phyloP scores from a whole-genome alignment of 1,140 invertebrate species.

The Proctacanthus coquilletti region DNA sequence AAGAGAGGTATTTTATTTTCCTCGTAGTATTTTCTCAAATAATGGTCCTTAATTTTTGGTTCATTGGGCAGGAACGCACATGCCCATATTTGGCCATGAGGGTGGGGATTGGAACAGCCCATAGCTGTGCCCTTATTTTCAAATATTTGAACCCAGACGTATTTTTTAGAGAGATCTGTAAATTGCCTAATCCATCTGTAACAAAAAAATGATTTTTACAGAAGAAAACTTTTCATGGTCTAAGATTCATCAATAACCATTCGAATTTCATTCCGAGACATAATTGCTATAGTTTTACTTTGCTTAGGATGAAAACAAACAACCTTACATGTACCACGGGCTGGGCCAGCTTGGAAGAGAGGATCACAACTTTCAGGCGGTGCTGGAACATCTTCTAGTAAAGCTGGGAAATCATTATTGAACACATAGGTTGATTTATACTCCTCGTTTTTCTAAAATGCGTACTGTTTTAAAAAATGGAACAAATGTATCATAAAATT shows the following conservation, averaged over 20 bases:
- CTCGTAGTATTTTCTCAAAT: slow-evolving; percentile 59
- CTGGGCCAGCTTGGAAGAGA: slow-evolving; percentile 61
- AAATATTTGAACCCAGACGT: slow-evolving; percentile 93
- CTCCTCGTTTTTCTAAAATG: slow-evolving; percentile 54
- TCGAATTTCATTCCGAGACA: slow-evolving; percentile 63
- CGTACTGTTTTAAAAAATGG: too few species aligned
- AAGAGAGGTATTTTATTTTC: slow-evolving; percentile 60
- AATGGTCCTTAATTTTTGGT: slow-evolving; percentile 59
- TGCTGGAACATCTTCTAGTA: slow-evolving; percentile 64
- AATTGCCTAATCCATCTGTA: slow-evolving; percentile 69
- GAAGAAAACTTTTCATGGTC: too few species aligned
- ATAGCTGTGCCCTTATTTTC: slow-evolving; percentile 94
- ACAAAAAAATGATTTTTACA: too few species aligned
- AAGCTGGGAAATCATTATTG: slow-evolving; percentile 90
- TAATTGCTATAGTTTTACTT: slow-evolving; percentile 75
- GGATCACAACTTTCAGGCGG: slow-evolving; percentile 56
- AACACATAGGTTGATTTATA: slow-evolving; percentile 87
- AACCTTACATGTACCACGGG: slow-evolving; percentile 80
- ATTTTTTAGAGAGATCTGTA: slow-evolving; percentile 59
- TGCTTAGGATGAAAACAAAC: slow-evolving; percentile 97
- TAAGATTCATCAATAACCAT: slow-evolving; percentile 74
- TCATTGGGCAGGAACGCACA: slow-evolving; percentile 86
- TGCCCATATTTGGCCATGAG: slow-evolving; percentile 96
- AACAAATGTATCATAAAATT: too few species aligned
- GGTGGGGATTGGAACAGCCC: slow-evolving; percentile 97